These are phyloP conservation scores for Gasterosteus nipponicus DNA, from an alignment of 2,113 vertebrate species.

Conservation along the genomic window DNA sequence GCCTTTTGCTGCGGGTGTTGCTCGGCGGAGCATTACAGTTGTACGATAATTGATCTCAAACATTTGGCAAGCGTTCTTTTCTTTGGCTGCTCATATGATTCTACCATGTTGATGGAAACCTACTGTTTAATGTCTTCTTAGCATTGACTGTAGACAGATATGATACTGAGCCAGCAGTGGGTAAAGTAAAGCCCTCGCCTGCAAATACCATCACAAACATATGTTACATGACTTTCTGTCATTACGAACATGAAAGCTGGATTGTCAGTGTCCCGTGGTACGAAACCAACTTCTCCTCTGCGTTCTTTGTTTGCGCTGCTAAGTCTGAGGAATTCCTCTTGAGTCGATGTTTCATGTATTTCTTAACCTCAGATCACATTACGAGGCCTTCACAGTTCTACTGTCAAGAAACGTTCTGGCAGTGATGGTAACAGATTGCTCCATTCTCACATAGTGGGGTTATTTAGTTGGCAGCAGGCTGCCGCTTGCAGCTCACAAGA, in stretches of 20 bases:
- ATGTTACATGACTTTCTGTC: slow-evolving; percentile 18
- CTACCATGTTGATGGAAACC: slow-evolving; percentile 57
- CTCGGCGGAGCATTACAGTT: slow-evolving; percentile 53
- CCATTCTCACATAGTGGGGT: slow-evolving; percentile 12
- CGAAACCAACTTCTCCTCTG: slow-evolving; percentile 20
- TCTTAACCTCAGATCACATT: slow-evolving; percentile 17
- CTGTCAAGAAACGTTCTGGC: slow-evolving; percentile 8
- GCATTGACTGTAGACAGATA: not conserved
- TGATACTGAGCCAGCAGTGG: not conserved
- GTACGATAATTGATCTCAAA: slow-evolving; percentile 70
- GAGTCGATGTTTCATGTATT: slow-evolving; percentile 22
- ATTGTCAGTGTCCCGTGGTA: slow-evolving; percentile 22
- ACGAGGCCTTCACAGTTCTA: not conserved
- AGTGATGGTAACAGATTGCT: not conserved
- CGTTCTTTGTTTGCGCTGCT: slow-evolving; percentile 43
- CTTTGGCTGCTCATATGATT: slow-evolving; percentile 64
- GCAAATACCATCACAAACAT: slow-evolving; percentile 15
- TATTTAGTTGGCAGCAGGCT: slow-evolving; percentile 21
- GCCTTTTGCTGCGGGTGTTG: slow-evolving; percentile 52
- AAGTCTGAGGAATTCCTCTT: slow-evolving; percentile 40
- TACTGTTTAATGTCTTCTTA: slow-evolving; percentile 32
- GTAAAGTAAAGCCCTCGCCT: slow-evolving; percentile 5
- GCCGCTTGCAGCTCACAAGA: slow-evolving; percentile 22
- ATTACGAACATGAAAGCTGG: slow-evolving; percentile 26
- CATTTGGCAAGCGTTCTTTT: slow-evolving; percentile 60